Evolutionary conservation across 1,140 invertebrate species (phyloP).

Genomic region (Drosophila repletoides): DNA sequence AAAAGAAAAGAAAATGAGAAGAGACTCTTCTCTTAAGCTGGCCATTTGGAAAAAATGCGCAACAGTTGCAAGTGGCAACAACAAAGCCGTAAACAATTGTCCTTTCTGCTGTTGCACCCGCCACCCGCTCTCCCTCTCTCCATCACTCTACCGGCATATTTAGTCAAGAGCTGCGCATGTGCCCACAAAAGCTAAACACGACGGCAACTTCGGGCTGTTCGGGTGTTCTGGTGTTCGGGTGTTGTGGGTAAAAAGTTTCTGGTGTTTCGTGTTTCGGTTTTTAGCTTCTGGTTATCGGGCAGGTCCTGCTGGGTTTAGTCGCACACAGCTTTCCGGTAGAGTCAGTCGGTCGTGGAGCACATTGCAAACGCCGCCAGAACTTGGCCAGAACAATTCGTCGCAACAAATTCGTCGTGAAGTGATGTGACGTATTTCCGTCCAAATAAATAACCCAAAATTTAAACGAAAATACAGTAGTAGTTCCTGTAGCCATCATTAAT

Average conservation of each 20-base stretch:
- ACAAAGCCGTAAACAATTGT: slow-evolving; percentile 68
- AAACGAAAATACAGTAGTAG: slow-evolving; percentile 3
- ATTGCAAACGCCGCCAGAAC: no score
- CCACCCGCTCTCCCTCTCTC: slow-evolving; percentile 13
- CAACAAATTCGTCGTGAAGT: no score
- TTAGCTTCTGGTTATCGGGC: slow-evolving; percentile 7
- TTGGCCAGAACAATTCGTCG: no score
- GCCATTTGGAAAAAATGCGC: slow-evolving; percentile 74
- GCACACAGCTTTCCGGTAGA: slow-evolving; percentile 53
- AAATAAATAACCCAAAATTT: no score
- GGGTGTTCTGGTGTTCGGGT: not conserved
- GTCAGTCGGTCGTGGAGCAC: slow-evolving; percentile 48
- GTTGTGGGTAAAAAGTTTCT: not conserved
- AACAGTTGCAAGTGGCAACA: slow-evolving; percentile 73
- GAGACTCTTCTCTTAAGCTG: slow-evolving; percentile 25
- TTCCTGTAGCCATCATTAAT: slow-evolving; percentile 13
- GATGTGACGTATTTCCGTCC: no score
- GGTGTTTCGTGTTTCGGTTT: not conserved
- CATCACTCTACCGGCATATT: slow-evolving; percentile 48
- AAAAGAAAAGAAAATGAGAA: slow-evolving; percentile 42
- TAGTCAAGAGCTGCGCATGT: slow-evolving; percentile 56
- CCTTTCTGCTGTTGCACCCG: slow-evolving; percentile 50
- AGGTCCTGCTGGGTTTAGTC: slow-evolving; percentile 41
- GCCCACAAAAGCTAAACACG: slow-evolving; percentile 58
- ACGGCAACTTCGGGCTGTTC: slow-evolving; percentile 6